Base-by-base conservation (phyloP, 1,140 invertebrate genomes). In the Cotesia vestalis region DNA sequence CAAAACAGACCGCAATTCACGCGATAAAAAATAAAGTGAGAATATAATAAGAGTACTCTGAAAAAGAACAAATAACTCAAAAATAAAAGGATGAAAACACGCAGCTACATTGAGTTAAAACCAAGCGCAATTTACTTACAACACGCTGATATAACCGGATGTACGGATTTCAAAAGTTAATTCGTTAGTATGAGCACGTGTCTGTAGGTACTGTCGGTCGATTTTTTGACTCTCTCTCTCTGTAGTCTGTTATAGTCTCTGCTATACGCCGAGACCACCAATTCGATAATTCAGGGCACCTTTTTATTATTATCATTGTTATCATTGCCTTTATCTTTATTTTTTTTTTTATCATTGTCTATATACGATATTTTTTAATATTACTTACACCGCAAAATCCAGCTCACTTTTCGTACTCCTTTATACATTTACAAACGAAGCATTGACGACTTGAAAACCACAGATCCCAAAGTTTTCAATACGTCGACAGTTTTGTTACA, bases 131-230 rank as follows among this genome's bases (percentile, higher is more conserved):
- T 69, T 73, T 55, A 73, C 53, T 27, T 27, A 27, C 62, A 73
- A 66, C 67, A 69, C 62, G 66, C 57, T 70, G 72, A 73, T 69
- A 46, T 46, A 69, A 70, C 72, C 72, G 72, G 72, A 73, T 64
- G 72, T 70, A 73, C 53, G 67, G 72, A 73, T 73, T 69, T 73
- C 66, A 73, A 70, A 73, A 73, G 67, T 69, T 73, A 73, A 73
- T 73, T 73, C 59, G 55, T 67, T 46, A 51, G 66, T 73, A 69
- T 40, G 72, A 59, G 66, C 66, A 62, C 66, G 72, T 69, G 72
- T 73, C 71, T 27, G 6, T 27, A 9, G 8, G 59, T 34, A 60
- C 60, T 57, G 66, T 73, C 59, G 57, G 20, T 59, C 20, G 27
- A 59, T 8, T 8, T 66, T 66, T 63, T 1, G 63, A 60, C 27